Evolutionary conservation across 2,797 vertebrate genomes (phyloP).

Genomic region (Artibeus lituratus): DNA sequence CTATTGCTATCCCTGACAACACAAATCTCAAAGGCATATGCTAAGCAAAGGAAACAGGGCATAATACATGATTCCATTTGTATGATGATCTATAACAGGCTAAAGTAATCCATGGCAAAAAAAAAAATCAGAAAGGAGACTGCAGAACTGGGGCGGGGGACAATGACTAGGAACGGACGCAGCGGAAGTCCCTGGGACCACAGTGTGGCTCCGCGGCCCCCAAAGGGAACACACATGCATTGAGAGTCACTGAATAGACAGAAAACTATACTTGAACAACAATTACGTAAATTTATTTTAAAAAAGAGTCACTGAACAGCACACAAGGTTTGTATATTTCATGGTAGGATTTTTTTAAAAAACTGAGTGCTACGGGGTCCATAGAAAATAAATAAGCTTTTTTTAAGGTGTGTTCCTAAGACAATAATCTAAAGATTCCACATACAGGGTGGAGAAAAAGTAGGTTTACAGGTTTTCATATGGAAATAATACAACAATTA

Average conservation of each 20-base stretch:
- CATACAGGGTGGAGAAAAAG: not conserved
- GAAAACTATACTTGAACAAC: no score
- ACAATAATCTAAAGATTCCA: not conserved
- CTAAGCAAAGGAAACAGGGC: not conserved
- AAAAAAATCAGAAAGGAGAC: not conserved
- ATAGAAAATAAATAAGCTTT: not conserved
- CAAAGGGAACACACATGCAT: not conserved
- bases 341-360: not conserved
- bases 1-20: not conserved
- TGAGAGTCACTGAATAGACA: not conserved
- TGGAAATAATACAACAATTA: not conserved
- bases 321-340: not conserved
- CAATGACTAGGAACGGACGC: not conserved
- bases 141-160: not conserved
- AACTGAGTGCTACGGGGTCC: not conserved
- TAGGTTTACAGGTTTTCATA: not conserved
- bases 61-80: not conserved
- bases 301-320: not conserved
- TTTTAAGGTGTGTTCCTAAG: not conserved
- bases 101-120: not conserved
- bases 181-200: not conserved
- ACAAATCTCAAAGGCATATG: not conserved
- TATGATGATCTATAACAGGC: not conserved
- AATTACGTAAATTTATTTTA: no score
- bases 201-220: not conserved